Percentiles rank a stretch among this genome's conserved stretches.
Conservation (phyloP, 2,888 invertebrate genomes). For the Stenotaenia linearis region DNA sequence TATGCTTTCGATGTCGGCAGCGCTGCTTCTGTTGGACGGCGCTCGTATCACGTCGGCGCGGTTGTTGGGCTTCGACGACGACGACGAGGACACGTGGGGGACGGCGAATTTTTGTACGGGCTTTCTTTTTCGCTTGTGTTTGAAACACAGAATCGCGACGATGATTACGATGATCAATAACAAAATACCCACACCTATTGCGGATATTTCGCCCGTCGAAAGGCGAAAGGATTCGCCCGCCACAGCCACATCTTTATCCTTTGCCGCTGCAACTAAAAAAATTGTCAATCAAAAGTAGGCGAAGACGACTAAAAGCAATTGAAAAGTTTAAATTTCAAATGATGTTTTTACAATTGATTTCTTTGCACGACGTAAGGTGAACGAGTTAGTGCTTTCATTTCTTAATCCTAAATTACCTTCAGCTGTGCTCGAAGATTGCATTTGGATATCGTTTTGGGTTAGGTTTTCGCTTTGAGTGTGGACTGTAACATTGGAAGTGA, state of each 20-base stretch:
- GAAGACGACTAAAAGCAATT: no score
- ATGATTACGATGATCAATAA: neutral
- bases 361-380: no score
- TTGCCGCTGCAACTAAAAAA: neutral
- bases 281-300: no score
- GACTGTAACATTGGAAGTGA: neutral
- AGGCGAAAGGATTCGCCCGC: neutral
- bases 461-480: neutral
- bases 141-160: neutral
- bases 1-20: neutral
- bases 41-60: neutral
- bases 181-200: neutral
- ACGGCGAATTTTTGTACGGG: neutral
- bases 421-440: neutral
- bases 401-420: no score
- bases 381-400: no score
- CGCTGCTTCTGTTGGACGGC: neutral
- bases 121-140: neutral
- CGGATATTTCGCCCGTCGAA: neutral
- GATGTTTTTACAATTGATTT: no score
- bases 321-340: no score
- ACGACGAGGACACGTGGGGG: neutral
- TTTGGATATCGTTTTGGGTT: neutral
- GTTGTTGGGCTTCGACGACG: neutral
- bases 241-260: neutral